These are phyloP conservation scores for Rhinella marina DNA, from an alignment of 2,797 vertebrate genomes.

Conservation along the genomic window DNA sequence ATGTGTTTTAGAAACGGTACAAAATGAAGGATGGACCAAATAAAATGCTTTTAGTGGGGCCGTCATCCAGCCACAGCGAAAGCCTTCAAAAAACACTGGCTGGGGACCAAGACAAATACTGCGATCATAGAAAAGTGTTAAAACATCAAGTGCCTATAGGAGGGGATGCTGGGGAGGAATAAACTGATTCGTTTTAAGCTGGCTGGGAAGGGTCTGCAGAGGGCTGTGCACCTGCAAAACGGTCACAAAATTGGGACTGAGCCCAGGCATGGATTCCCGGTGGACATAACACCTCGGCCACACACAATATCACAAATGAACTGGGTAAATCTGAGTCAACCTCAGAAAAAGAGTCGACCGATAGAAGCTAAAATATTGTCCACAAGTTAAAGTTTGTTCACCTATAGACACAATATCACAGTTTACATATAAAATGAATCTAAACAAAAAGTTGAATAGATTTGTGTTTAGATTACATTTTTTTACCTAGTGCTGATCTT, in stretches of 20 bases:
- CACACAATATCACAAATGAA: conserved; percentile 38
- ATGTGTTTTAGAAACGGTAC: conserved; percentile 2
- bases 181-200: conserved; percentile 31
- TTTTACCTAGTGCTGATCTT: neutral
- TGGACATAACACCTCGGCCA: conserved; percentile 44
- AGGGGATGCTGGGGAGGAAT: conserved; percentile 28
- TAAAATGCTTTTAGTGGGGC: conserved; percentile 15
- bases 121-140: conserved; percentile 19
- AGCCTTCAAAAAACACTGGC: conserved; percentile 20
- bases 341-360: neutral
- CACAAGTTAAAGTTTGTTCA: neutral
- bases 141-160: conserved; percentile 33
- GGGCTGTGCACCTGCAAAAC: conserved; percentile 45
- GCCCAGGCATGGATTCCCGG: conserved; percentile 24
- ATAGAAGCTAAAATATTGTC: neutral
- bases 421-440: neutral
- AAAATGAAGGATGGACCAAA: conserved; percentile 22
- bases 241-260: conserved; percentile 26
- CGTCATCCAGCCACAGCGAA: conserved; percentile 22
- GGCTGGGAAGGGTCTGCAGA: conserved; percentile 20
- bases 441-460: neutral
- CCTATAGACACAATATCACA: neutral
- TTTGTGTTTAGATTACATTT: neutral
- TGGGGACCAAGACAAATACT: conserved; percentile 5
- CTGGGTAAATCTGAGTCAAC: conserved; percentile 3